Conservation (phyloP, 2,113 vertebrate genomes). For the Labeo catla region DNA sequence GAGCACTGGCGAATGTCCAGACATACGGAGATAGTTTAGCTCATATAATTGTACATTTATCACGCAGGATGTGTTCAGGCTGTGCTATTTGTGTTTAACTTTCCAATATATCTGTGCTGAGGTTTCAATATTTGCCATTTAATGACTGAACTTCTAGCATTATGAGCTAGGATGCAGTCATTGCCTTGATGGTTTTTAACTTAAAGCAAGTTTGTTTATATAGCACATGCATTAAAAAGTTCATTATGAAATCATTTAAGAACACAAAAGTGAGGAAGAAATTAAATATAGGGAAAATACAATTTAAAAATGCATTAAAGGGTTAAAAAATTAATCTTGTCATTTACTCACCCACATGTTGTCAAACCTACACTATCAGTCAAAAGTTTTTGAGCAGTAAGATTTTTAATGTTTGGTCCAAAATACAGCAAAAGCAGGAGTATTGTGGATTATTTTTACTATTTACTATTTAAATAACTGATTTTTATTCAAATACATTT, state of each 20-base stretch:
- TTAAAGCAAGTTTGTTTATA: neutral
- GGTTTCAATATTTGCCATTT: neutral
- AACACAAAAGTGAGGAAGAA: neutral
- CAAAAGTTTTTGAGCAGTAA: too few species aligned
- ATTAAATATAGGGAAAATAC: neutral
- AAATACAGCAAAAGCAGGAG: too few species aligned
- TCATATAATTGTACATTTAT: neutral
- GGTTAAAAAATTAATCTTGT: too few species aligned
- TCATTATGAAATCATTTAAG: neutral
- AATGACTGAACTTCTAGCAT: neutral
- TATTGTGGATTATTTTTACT: too few species aligned
- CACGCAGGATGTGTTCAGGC: too few species aligned
- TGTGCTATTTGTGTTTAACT: neutral
- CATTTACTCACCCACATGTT: too few species aligned
- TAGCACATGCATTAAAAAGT: neutral
- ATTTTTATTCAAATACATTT: too few species aligned
- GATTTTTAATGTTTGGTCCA: too few species aligned
- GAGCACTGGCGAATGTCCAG: slow-evolving; percentile 16
- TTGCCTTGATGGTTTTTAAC: neutral
- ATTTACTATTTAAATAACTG: too few species aligned
- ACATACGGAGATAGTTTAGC: neutral
- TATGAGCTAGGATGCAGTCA: neutral
- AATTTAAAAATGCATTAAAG: neutral
- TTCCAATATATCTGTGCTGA: neutral
- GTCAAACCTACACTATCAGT: too few species aligned